phyloP scores from a whole-genome alignment of 2,113 vertebrate species.

The Oncorhynchus mykiss region DNA sequence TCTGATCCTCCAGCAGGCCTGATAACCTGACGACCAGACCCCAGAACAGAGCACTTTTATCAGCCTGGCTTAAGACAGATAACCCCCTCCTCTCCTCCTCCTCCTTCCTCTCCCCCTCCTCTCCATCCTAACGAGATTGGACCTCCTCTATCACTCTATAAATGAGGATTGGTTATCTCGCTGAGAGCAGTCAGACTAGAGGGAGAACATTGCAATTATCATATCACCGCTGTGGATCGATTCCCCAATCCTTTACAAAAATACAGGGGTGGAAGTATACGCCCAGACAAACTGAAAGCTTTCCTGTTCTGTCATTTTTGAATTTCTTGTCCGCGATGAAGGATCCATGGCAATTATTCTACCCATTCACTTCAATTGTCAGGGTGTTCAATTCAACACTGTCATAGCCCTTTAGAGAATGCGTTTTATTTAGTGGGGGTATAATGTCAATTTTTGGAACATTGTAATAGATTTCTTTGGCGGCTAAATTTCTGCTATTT shows the following conservation, averaged over 20 bases:
- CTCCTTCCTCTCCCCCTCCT: too few species aligned
- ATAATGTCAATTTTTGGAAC: background rate
- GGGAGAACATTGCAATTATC: background rate
- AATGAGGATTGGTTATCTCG: slow-evolving; percentile 1
- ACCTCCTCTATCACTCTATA: background rate
- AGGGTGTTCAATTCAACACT: background rate
- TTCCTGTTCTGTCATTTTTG: background rate
- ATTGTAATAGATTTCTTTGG: background rate
- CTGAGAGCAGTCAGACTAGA: slow-evolving; percentile 1
- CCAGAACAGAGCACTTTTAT: background rate
- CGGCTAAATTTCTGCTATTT: background rate
- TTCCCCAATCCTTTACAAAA: background rate
- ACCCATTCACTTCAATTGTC: background rate
- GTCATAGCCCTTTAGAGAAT: background rate
- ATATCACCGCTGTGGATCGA: background rate
- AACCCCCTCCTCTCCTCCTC: background rate
- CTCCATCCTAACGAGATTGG: background rate
- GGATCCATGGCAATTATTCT: background rate
- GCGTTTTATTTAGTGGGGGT: background rate
- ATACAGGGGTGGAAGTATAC: background rate
- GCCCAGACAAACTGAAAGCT: background rate
- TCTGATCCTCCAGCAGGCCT: background rate
- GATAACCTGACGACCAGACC: background rate
- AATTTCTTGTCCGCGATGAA: background rate
- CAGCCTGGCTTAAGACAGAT: too few species aligned